Evolutionary conservation across 2,113 vertebrate genomes (phyloP).

Genomic region (Lampris incognitus): DNA sequence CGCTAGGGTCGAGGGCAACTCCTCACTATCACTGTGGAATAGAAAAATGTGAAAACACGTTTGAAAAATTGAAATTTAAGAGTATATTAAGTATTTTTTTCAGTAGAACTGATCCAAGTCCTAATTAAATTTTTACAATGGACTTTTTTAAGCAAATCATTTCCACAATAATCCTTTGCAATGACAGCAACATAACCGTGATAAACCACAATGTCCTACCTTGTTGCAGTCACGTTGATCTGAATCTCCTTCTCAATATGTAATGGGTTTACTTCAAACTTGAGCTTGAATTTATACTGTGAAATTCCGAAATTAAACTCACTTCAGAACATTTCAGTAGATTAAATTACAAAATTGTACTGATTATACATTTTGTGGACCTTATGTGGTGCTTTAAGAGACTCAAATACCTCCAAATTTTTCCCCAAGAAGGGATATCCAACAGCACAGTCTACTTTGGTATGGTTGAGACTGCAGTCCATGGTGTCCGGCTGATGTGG

Average conservation of each 20-base stretch:
- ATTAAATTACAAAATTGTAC: background rate
- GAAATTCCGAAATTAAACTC: background rate
- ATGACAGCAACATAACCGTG: background rate
- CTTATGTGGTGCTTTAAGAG: background rate
- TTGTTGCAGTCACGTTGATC: slow-evolving; percentile 87
- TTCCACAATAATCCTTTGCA: background rate
- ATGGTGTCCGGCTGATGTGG: slow-evolving; percentile 84
- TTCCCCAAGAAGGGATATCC: slow-evolving; percentile 93
- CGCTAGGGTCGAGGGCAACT: slow-evolving; percentile 78
- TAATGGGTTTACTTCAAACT: slow-evolving; percentile 88
- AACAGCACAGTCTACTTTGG: slow-evolving; percentile 88
- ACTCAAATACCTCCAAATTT: slow-evolving; percentile 81
- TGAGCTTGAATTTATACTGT: slow-evolving; percentile 89
- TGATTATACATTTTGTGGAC: background rate
- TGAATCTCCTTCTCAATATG: slow-evolving; percentile 84
- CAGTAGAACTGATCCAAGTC: no score
- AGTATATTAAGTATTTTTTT: no score
- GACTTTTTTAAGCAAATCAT: no score
- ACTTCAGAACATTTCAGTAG: background rate
- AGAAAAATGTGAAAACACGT: background rate
- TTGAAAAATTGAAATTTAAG: no score
- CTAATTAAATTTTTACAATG: no score
- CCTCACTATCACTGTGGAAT: slow-evolving; percentile 91
- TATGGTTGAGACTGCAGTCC: slow-evolving; percentile 84
- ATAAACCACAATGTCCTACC: slow-evolving; percentile 76